These are phyloP conservation scores for Glomeris maerens DNA, from an alignment of 1,140 invertebrate genomes.

Conservation along the genomic window DNA sequence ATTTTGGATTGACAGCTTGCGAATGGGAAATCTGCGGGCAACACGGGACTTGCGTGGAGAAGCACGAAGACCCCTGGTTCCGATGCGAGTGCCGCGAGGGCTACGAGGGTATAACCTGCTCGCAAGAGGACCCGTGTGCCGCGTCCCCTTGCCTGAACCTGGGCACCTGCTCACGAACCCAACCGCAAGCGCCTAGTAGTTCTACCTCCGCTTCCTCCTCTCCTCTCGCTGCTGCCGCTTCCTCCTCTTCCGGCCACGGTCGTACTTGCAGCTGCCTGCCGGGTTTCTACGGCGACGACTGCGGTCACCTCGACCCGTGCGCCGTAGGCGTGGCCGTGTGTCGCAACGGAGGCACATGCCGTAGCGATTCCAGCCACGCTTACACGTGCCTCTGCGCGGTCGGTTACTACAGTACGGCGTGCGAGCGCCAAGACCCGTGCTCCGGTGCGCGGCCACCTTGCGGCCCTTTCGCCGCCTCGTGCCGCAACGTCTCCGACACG, in stretches of 20 bases:
- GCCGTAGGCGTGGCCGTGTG: slow-evolving; percentile 11
- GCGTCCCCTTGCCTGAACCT: background rate
- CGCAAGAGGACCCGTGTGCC: slow-evolving; percentile 4
- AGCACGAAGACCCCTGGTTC: slow-evolving; percentile 18
- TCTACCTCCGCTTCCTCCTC: slow-evolving; percentile 12
- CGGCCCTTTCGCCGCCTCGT: slow-evolving; percentile 20
- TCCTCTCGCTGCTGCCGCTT: background rate
- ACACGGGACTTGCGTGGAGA: slow-evolving; percentile 14
- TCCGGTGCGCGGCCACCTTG: slow-evolving; percentile 19
- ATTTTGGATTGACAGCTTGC: too few species aligned
- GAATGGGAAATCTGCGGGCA: too few species aligned
- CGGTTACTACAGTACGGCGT: slow-evolving; percentile 27
- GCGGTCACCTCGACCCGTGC: slow-evolving; percentile 9
- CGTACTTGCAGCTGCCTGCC: slow-evolving; percentile 3
- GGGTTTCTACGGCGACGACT: slow-evolving; percentile 11
- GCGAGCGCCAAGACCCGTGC: slow-evolving; percentile 29
- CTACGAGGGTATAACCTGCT: slow-evolving; percentile 11
- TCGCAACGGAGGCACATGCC: slow-evolving; percentile 18
- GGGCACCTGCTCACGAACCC: slow-evolving; percentile 19
- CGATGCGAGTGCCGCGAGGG: slow-evolving; percentile 18
- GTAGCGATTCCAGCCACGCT: slow-evolving; percentile 15
- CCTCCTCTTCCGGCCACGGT: slow-evolving; percentile 6
- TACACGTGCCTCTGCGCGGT: slow-evolving; percentile 26
- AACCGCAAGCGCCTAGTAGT: slow-evolving; percentile 15
- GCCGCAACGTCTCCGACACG: slow-evolving; percentile 14